These are phyloP conservation scores for Urocyon cinereoargenteus DNA, from an alignment of 2,797 vertebrate species.

Conservation along the genomic window DNA sequence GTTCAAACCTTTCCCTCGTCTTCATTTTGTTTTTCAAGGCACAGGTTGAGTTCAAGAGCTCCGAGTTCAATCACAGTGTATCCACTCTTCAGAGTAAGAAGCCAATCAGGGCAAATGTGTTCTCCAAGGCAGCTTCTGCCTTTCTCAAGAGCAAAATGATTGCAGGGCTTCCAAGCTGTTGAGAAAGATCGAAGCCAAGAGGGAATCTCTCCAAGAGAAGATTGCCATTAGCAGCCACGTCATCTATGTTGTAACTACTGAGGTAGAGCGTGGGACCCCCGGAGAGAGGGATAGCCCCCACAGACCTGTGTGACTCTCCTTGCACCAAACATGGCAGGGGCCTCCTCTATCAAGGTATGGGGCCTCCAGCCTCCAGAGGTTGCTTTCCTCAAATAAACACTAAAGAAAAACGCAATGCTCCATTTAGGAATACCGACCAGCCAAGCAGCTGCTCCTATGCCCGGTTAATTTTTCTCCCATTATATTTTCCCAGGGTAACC, in stretches of 20 bases:
- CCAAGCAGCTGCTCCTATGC: constrained; percentile 56
- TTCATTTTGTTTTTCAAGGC: constrained; percentile 75
- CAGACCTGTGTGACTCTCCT: neutral
- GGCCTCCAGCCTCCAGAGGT: neutral
- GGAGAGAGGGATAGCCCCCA: neutral
- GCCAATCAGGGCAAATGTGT: constrained; percentile 66
- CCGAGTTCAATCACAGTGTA: constrained; percentile 67
- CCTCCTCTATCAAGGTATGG: neutral
- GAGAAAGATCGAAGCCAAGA: constrained; percentile 39
- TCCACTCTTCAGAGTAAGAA: constrained; percentile 68
- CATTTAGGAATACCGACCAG: constrained; percentile 41
- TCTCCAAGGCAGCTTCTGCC: constrained; percentile 46
- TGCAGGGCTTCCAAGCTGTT: constrained; percentile 26
- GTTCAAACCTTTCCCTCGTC: constrained; percentile 56
- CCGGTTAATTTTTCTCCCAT: constrained; percentile 65
- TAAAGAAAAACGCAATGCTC: neutral
- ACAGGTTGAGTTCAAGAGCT: constrained; percentile 73
- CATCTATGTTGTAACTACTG: neutral
- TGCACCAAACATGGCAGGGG: neutral
- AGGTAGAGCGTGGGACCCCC: neutral
- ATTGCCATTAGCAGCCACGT: neutral
- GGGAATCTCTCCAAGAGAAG: constrained; percentile 27
- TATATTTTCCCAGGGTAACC: constrained; percentile 82
- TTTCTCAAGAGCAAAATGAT: constrained; percentile 1
- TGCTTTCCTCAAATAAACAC: neutral